Evolutionary conservation across 2,888 invertebrate species (phyloP).

Genomic region (Sinodicranocentrus sp.): DNA sequence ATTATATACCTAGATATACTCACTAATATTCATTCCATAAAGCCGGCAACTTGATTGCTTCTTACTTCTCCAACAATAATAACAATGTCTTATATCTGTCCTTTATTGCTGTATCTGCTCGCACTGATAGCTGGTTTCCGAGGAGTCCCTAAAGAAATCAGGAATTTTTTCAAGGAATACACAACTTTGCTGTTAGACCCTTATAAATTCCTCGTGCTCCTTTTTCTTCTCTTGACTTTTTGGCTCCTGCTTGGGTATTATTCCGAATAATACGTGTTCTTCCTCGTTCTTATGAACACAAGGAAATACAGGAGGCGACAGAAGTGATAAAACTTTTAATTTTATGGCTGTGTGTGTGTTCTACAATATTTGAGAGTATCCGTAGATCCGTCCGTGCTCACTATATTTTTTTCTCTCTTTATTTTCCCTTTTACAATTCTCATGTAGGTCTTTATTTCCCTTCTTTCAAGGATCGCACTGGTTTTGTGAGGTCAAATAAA

Average conservation of each 20-base stretch:
- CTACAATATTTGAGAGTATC: slow-evolving; percentile 38
- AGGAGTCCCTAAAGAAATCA: slow-evolving; percentile 56
- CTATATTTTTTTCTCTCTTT: not conserved
- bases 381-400: not conserved
- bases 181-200: slow-evolving; percentile 35
- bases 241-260: slow-evolving; percentile 51
- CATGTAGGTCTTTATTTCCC: slow-evolving; percentile 40
- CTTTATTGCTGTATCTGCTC: not conserved
- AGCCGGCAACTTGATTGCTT: slow-evolving; percentile 40
- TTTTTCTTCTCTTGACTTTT: slow-evolving; percentile 33
- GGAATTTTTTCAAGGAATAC: slow-evolving; percentile 24
- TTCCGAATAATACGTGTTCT: not conserved
- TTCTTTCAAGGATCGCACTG: slow-evolving; percentile 34
- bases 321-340: slow-evolving; percentile 65
- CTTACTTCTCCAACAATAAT: slow-evolving; percentile 2
- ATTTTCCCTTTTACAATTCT: slow-evolving; percentile 26
- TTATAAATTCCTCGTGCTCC: slow-evolving; percentile 26
- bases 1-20: no score
- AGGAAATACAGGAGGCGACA: slow-evolving; percentile 52
- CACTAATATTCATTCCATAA: no score
- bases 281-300: slow-evolving; percentile 34
- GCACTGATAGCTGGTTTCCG: slow-evolving; percentile 9
- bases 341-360: slow-evolving; percentile 61
- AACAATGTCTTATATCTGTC: slow-evolving; percentile 11
- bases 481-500: slow-evolving; percentile 61